Percentiles rank a stretch among this genome's conserved stretches.
Conservation (phyloP, 2,797 vertebrate genomes). For the Paramormyrops hopkinsi region DNA sequence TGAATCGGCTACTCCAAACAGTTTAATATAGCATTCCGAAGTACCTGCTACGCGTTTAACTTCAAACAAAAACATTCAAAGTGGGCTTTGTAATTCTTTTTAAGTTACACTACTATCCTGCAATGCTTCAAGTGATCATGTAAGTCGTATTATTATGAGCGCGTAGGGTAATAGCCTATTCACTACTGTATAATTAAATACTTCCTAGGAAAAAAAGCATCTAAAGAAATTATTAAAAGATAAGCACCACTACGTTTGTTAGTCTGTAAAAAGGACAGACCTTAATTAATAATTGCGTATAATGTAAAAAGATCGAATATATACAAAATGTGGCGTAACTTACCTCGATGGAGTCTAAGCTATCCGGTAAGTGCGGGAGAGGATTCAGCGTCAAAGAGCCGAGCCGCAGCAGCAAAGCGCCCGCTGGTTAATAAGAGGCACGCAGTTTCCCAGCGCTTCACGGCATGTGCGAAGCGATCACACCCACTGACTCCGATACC, state of each 20-base stretch:
- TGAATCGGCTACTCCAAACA: neutral
- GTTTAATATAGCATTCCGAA: neutral
- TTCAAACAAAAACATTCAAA: neutral
- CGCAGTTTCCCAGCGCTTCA: neutral
- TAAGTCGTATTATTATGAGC: neutral
- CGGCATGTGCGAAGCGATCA: conserved; percentile 1
- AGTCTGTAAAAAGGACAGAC: neutral
- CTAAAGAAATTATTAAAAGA: neutral
- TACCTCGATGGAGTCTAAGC: neutral
- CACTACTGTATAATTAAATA: neutral
- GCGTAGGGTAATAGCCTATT: neutral
- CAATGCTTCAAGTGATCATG: neutral
- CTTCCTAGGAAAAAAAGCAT: neutral
- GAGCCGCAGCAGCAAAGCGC: neutral
- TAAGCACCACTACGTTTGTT: neutral
- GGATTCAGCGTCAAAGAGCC: neutral
- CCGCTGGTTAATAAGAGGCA: neutral
- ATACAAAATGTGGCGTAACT: conserved; percentile 4
- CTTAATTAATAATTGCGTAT: neutral
- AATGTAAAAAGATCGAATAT: neutral
- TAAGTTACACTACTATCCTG: neutral
- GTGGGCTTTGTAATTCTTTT: neutral
- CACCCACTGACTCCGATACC: conserved; percentile 2
- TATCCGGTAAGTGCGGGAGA: neutral
- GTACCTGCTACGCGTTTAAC: neutral